Conservation (phyloP, 2,113 vertebrate species). For the Puffinus mauretanicus region DNA sequence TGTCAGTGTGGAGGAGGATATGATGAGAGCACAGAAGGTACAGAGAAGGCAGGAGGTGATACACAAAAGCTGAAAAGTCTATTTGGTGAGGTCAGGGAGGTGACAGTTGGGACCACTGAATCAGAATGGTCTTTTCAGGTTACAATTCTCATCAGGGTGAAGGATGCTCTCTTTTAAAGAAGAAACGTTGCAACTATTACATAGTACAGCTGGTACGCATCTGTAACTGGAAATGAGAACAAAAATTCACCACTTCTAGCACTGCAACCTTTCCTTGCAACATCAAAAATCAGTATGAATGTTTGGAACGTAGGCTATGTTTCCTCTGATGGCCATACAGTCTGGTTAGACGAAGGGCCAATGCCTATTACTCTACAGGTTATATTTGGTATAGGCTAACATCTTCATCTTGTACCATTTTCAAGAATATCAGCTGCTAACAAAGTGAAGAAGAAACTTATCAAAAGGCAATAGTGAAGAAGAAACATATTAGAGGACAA, state of each 20-base stretch:
- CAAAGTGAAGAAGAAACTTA: not conserved
- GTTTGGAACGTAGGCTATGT: not conserved
- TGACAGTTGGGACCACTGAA: not conserved
- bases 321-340: not conserved
- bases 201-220: not conserved
- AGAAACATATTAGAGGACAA: not conserved
- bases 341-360: not conserved
- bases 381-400: not conserved
- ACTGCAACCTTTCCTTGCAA: not conserved
- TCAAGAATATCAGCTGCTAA: not conserved
- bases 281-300: not conserved
- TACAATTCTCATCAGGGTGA: not conserved
- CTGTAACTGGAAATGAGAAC: not conserved
- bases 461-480: not conserved
- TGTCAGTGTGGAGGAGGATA: not conserved
- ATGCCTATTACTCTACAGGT: not conserved
- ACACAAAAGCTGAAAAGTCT: conserved; percentile 29
- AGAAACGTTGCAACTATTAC: not conserved
- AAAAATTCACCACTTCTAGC: not conserved
- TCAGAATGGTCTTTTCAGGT: conserved; percentile 22
- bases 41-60: conserved; percentile 7
- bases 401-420: not conserved
- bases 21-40: not conserved
- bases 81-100: conserved; percentile 21
- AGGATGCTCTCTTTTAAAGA: not conserved